Conservation (phyloP, 2,888 invertebrate species). For the Theristus sp. region DNA sequence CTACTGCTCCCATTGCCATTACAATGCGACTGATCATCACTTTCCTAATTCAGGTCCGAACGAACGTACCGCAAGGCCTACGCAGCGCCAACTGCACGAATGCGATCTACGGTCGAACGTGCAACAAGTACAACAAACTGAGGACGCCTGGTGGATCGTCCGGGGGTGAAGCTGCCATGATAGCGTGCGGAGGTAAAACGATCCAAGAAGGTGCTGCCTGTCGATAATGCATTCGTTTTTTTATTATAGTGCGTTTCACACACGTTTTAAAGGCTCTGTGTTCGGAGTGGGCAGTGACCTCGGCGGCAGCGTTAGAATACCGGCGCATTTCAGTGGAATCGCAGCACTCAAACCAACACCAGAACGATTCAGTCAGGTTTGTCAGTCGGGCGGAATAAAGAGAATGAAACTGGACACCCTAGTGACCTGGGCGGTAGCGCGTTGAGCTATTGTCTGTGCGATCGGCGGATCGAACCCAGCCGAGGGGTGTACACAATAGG, state of each 20-base stretch:
- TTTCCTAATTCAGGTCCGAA: not conserved
- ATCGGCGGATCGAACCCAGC: too few species aligned
- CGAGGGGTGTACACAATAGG: too few species aligned
- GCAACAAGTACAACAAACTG: not conserved
- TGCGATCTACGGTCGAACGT: not conserved
- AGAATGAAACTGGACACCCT: too few species aligned
- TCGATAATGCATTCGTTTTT: too few species aligned
- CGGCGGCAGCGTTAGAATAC: not conserved
- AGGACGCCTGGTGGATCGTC: not conserved
- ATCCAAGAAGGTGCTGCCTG: too few species aligned
- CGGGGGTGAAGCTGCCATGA: not conserved
- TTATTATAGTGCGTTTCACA: too few species aligned
- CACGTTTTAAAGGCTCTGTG: not conserved
- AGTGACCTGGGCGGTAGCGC: too few species aligned
- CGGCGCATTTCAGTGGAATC: not conserved
- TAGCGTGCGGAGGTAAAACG: not conserved
- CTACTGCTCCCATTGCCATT: too few species aligned
- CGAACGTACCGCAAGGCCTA: not conserved
- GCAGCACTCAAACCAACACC: not conserved
- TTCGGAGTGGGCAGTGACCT: not conserved
- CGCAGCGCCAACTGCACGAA: not conserved
- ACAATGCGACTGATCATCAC: too few species aligned
- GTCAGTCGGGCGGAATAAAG: not conserved
- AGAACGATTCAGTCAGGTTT: not conserved
- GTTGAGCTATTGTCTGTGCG: not conserved